Conservation (phyloP, 1,140 invertebrate species). For the Rhopalosiphum padi region DNA sequence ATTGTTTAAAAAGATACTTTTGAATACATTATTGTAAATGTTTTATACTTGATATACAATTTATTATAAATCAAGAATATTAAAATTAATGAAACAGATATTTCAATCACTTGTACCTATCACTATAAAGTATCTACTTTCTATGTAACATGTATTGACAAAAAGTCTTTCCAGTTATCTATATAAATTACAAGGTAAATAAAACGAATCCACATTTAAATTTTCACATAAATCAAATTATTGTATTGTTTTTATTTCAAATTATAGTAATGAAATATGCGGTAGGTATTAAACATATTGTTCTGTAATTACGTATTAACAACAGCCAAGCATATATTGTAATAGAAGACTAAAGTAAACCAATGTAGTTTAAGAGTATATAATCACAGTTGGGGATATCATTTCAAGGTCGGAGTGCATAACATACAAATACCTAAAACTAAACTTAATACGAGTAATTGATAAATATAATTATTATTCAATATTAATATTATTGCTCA, state of each 20-base stretch:
- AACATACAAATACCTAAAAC: background rate
- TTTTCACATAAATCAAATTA: background rate
- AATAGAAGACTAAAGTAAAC: background rate
- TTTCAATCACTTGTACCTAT: background rate
- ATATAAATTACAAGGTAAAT: background rate
- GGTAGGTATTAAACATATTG: background rate
- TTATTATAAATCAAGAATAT: background rate
- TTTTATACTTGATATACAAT: too few relatives aligned
- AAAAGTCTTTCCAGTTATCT: background rate
- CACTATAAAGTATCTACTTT: background rate
- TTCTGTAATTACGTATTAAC: background rate
- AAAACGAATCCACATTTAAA: background rate
- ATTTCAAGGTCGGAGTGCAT: background rate
- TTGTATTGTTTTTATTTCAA: background rate
- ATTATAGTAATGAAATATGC: background rate
- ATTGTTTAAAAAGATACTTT: background rate
- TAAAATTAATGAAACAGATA: background rate
- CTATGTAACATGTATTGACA: background rate
- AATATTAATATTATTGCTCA: background rate
- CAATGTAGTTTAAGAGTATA: background rate
- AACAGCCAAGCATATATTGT: background rate
- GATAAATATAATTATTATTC: background rate
- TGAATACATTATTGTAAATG: background rate
- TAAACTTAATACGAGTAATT: background rate
- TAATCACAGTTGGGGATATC: background rate